Base-by-base conservation (phyloP, 2,888 invertebrate species). In the Epinotia brunnichana region DNA sequence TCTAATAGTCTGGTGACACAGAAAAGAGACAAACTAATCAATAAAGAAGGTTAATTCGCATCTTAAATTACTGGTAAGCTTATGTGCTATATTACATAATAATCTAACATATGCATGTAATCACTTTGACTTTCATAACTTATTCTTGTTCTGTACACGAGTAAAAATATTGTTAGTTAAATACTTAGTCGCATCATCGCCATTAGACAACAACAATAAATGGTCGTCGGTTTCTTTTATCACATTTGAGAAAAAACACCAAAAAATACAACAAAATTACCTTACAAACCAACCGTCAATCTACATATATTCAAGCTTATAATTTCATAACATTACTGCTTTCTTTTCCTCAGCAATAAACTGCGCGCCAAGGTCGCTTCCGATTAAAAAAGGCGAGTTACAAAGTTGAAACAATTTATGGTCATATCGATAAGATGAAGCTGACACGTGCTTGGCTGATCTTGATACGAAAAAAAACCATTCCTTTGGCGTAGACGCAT, bases 391-490 rank as follows among this genome's bases (percentile, higher is more conserved):
- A 66, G 41, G 41, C 35, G 24, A 54, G 53, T 39, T 48, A 51
- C 41, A 41, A 56, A 66, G 54, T 54, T 39, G 66, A 66, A 66
- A 66, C 66, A 56, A 66, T 66, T 66, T 66, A 66, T 56, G 54
- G 66, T 24, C 66, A 66, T 66, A 66, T 66, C 54, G 66, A 66
- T 66, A 66, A 66, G 66, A 66, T 66, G 19, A 41, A 54, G 9
- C 35, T 9, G 66, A 66, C 66, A 56, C 54, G 66, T 66, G 66
- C 56, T 66, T 64, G 70, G 63, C 48, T 57, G 63, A 62, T 70
- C 66, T 64, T 70, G 70, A 70, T 44, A 70, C 24, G 70, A 63
- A 35, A 63, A 29, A 44, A 44, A 63, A 57, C 56, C 53, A 51
- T 66, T 66, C 41, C 54, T 11, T 29, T 29, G 57, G 21, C 35